A percentile compares a stretch with the other conserved stretches of the same genome.
Conservation (phyloP, 92 coral and sea anemone species). For the Porites evermanni region DNA sequence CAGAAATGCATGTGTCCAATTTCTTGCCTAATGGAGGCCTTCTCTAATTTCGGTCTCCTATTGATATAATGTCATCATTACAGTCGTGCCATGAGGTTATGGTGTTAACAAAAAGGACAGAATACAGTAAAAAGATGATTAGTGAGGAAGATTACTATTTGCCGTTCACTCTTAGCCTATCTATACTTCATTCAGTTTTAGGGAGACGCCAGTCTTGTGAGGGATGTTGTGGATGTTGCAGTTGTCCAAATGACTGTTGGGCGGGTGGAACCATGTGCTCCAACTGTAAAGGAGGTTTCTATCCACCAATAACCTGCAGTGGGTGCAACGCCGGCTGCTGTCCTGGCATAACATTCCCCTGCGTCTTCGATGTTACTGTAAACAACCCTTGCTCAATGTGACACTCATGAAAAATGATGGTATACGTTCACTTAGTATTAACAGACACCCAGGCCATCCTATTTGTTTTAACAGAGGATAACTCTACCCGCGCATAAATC, state of each 20-base stretch:
- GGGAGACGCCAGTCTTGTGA: conserved; percentile 54
- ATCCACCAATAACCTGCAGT: conserved; percentile 69
- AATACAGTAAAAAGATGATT: too few relatives aligned
- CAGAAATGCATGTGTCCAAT: too few relatives aligned
- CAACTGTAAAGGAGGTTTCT: conserved; percentile 85
- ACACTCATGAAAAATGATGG: not conserved
- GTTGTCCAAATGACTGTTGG: conserved; percentile 53
- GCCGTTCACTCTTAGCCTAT: not conserved
- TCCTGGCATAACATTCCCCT: conserved; percentile 73
- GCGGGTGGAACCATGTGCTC: conserved; percentile 76
- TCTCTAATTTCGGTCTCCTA: too few relatives aligned
- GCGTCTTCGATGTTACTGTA: conserved; percentile 72
- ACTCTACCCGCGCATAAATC: too few relatives aligned
- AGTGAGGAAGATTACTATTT: too few relatives aligned
- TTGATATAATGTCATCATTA: too few relatives aligned
- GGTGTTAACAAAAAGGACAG: too few relatives aligned
- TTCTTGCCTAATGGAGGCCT: too few relatives aligned
- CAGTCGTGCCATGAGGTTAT: too few relatives aligned
- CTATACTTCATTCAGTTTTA: not conserved
- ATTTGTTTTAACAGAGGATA: too few relatives aligned
- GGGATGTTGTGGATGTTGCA: conserved; percentile 45
- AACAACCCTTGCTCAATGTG: conserved; percentile 75
- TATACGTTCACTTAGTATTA: too few relatives aligned
- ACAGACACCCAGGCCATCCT: too few relatives aligned
- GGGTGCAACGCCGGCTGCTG: conserved; percentile 82